Evolutionary conservation across 2,888 invertebrate species (phyloP).

Genomic region (Athrips mouffetella): DNA sequence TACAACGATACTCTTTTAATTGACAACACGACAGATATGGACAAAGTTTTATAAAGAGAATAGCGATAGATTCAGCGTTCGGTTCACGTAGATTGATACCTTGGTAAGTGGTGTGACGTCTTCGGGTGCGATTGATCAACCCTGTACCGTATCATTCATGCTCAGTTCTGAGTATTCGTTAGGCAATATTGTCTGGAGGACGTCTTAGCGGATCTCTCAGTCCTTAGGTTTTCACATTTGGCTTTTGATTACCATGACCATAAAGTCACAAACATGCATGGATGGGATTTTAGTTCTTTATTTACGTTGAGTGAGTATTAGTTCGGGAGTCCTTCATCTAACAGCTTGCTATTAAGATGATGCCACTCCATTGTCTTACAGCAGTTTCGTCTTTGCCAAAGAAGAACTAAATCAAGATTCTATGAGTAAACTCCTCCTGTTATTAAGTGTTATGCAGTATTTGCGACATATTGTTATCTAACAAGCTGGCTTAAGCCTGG

Average conservation of each 20-base stretch:
- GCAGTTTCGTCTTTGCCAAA: neutral
- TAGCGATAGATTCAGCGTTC: constrained; percentile 13
- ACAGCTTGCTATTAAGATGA: neutral
- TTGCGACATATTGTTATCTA: constrained; percentile 40
- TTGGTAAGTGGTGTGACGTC: constrained; percentile 64
- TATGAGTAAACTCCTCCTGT: neutral
- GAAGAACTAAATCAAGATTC: neutral
- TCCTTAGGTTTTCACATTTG: constrained; percentile 6
- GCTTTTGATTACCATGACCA: constrained; percentile 1
- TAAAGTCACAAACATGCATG: no score
- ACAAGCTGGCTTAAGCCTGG: constrained; percentile 17
- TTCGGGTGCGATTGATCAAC: constrained; percentile 59
- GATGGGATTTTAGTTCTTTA: no score
- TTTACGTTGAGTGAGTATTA: no score
- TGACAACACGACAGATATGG: constrained; percentile 25
- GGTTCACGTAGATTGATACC: constrained; percentile 24
- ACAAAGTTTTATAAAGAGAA: constrained; percentile 13
- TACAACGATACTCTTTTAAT: constrained; percentile 46
- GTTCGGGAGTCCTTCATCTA: no score
- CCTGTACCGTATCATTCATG: constrained; percentile 61
- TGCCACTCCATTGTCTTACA: neutral
- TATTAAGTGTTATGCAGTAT: constrained; percentile 11
- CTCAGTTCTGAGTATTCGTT: constrained; percentile 59
- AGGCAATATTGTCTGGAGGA: constrained; percentile 67
- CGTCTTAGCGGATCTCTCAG: constrained; percentile 54